Evolutionary conservation across 1,140 invertebrate genomes (phyloP), one percentile per base, ranked within the genome.

Genomic region (Adoxophyes honmai): DNA sequence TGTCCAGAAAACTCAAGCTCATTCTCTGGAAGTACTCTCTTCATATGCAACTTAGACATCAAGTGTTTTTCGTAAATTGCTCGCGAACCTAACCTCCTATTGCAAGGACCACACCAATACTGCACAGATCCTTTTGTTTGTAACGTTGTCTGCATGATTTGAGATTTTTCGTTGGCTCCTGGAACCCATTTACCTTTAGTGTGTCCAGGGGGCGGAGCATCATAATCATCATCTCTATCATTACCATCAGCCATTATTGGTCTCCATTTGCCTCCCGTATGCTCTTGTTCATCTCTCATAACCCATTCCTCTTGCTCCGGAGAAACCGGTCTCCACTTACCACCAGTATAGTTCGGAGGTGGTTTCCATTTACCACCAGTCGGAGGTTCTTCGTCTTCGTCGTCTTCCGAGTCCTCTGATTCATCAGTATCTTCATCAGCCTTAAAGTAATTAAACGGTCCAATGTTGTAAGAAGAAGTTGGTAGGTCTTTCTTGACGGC

Each of bases 51-150:
- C 73, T 92, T 92, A 14, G 94, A 95, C 72, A 91, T 90, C 44
- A 95, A 78, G 83, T 96, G 95, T 68, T 94, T 92, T 52, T 95
- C 93, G 75, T 95, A 96, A 65, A 95, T 92, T 16, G 91, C 75
- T 75, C 91, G 92, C 10, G 93, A 94, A 7, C 94, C 93, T 7
- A 96, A 89, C 14, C 93, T 90, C 44, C 95, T 89, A 70, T 95
- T 94, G 70, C 95, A 96, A 21, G 94, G 93, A 68, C 91, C 92
- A 78, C 95, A 96, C 94, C 94, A 95, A 84, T 93, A 96, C 64
- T 92, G 91, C 10, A 93, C 86, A 0, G 90, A 89, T 38, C 90
- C 88, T 69, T 88, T 88, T 14, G 69, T 83, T 59, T 88, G 84
- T 59, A 89, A 71, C 18, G 80, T 89, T 3, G 83, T 81, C 73